A percentile compares a stretch with the other conserved stretches of the same genome.
phyloP scores from a whole-genome alignment of 2,113 vertebrate species.

The Brevimyrus niger region DNA sequence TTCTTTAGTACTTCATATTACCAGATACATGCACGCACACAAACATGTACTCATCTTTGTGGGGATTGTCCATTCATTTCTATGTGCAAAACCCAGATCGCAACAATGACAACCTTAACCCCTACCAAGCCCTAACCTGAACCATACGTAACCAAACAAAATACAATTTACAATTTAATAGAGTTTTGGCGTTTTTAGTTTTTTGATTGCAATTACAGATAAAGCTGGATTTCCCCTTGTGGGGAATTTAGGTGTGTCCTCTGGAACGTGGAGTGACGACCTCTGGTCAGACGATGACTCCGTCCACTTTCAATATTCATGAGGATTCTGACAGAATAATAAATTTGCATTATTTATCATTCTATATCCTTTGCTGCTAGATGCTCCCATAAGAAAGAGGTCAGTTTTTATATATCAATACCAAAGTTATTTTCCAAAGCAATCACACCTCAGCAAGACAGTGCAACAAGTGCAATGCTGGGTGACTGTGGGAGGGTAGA shows the following conservation, averaged over 20 bases:
- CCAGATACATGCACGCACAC: not conserved
- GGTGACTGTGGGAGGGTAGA: not conserved
- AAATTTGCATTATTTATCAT: constrained; percentile 14
- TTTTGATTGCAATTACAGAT: too few relatives aligned
- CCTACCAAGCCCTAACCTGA: too few relatives aligned
- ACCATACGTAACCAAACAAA: too few relatives aligned
- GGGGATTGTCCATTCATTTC: too few relatives aligned
- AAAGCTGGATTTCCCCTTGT: too few relatives aligned
- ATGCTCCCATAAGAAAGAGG: not conserved
- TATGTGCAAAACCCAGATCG: too few relatives aligned
- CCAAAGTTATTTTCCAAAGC: not conserved
- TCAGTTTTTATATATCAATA: constrained; percentile 9
- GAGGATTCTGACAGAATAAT: not conserved
- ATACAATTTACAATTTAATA: too few relatives aligned
- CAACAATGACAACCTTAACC: too few relatives aligned
- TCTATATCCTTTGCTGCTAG: not conserved
- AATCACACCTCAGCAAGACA: not conserved
- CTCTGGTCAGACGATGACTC: not conserved
- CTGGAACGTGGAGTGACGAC: too few relatives aligned
- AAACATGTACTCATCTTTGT: not conserved
- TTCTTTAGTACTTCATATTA: not conserved
- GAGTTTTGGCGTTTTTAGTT: too few relatives aligned
- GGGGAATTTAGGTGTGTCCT: not conserved
- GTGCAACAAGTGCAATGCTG: not conserved
- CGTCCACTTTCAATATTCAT: not conserved